These are phyloP conservation scores for Apeltes quadracus DNA, from an alignment of 2,113 vertebrate genomes.

Conservation along the genomic window DNA sequence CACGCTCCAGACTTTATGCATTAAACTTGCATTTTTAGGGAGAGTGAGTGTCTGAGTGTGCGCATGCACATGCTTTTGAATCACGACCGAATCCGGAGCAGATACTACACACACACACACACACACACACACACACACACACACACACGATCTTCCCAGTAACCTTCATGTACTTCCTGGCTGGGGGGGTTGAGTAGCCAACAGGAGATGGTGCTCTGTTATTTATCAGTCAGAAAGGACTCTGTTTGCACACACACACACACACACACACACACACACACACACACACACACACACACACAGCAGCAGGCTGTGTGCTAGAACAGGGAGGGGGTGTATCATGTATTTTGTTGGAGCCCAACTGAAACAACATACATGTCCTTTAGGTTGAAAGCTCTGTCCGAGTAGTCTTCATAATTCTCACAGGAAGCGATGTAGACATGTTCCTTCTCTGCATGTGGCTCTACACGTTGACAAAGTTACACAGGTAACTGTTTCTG, in stretches of 20 bases:
- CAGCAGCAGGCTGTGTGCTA: slow-evolving; percentile 15
- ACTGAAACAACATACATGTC: not conserved
- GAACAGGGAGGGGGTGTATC: not conserved
- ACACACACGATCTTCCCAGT: slow-evolving; percentile 52
- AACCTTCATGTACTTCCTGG: slow-evolving; percentile 70
- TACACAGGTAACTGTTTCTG: too few species aligned
- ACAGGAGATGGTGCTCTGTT: slow-evolving; percentile 58
- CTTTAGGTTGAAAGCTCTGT: slow-evolving; percentile 5
- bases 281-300: slow-evolving; percentile 8
- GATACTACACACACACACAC: slow-evolving; percentile 24
- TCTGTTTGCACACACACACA: slow-evolving; percentile 22
- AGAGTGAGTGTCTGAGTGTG: slow-evolving; percentile 19
- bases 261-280: slow-evolving; percentile 15
- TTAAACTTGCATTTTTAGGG: slow-evolving; percentile 76
- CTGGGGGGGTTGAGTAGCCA: slow-evolving; percentile 57
- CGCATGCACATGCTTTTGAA: slow-evolving; percentile 26
- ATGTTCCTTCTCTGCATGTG: too few species aligned
- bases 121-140: slow-evolving; percentile 15
- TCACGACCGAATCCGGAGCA: slow-evolving; percentile 34
- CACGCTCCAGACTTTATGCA: slow-evolving; percentile 72
- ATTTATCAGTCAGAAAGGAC: slow-evolving; percentile 59
- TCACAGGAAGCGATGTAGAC: too few species aligned
- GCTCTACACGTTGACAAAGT: too few species aligned
- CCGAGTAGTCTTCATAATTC: not conserved
- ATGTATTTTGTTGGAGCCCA: not conserved